Evolutionary conservation across 2,113 vertebrate genomes (phyloP).

Genomic region (Coracopsis vasa): DNA sequence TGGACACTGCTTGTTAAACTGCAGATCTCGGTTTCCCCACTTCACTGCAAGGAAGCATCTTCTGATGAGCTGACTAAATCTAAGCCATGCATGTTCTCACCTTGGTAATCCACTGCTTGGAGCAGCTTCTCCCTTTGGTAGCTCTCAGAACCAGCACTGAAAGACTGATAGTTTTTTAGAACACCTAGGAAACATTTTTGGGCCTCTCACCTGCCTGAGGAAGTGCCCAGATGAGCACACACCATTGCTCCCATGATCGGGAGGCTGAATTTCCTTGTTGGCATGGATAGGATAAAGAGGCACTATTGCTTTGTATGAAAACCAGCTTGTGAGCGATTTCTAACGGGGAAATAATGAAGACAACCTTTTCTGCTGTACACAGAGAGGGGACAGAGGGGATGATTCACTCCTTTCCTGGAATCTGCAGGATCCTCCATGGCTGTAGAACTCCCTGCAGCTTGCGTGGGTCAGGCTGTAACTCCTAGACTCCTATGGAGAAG

Average conservation of each 20-base stretch:
- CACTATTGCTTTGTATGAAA: background rate
- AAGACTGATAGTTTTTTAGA: background rate
- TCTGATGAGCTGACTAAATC: conserved; percentile 13
- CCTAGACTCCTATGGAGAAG: background rate
- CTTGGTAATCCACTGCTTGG: background rate
- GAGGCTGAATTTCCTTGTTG: background rate
- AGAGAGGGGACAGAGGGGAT: background rate
- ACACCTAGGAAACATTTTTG: conserved; percentile 16
- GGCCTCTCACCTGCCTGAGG: background rate
- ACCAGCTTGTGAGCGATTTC: background rate
- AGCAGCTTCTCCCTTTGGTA: conserved; percentile 12
- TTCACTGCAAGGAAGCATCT: background rate
- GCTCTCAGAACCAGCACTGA: background rate
- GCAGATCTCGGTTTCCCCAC: background rate
- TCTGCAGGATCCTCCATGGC: background rate
- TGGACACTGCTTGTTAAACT: background rate
- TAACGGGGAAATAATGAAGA: background rate
- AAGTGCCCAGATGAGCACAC: background rate
- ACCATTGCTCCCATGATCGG: background rate
- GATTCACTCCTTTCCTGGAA: background rate
- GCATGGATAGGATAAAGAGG: background rate
- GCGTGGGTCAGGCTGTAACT: background rate
- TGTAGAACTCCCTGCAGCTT: background rate
- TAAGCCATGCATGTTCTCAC: conserved; percentile 6
- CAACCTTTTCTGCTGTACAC: background rate